A percentile compares a stretch with the other conserved stretches of the same genome.
Evolutionary conservation across 2,797 vertebrate genomes (phyloP).

Genomic region (Champsocephalus gunnari): DNA sequence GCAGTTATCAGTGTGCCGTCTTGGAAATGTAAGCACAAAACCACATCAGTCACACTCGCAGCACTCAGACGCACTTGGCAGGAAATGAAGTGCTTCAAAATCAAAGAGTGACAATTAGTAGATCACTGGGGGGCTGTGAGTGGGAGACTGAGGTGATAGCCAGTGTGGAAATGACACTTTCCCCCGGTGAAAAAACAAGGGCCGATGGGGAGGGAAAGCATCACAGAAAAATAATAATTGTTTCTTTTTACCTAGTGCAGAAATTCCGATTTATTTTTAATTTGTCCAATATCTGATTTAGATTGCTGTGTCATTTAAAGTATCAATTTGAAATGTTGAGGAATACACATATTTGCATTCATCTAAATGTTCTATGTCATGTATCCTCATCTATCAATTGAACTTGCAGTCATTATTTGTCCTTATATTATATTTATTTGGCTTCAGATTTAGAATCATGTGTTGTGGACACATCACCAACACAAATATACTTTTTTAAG

Average conservation of each 20-base stretch:
- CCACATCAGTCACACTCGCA: constrained; percentile 43
- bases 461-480: not conserved
- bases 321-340: not conserved
- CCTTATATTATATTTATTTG: constrained; percentile 5
- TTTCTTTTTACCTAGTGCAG: not conserved
- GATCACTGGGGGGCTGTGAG: not conserved
- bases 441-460: constrained; percentile 1
- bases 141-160: constrained; percentile 6
- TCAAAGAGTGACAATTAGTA: constrained; percentile 29
- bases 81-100: constrained; percentile 43
- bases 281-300: not conserved
- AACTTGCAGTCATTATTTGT: not conserved
- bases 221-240: not conserved
- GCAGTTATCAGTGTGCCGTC: constrained; percentile 28
- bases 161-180: constrained; percentile 22
- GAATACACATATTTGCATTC: not conserved
- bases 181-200: not conserved
- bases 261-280: not conserved
- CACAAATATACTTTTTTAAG: not conserved
- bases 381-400: not conserved
- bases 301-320: constrained; percentile 3
- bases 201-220: not conserved
- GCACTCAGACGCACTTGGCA: not conserved
- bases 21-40: constrained; percentile 12
- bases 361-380: not conserved